Evolutionary conservation across 2,113 vertebrate species (phyloP), one percentile per base, ranked within the genome.

Genomic region (Falcunculus frontatus): DNA sequence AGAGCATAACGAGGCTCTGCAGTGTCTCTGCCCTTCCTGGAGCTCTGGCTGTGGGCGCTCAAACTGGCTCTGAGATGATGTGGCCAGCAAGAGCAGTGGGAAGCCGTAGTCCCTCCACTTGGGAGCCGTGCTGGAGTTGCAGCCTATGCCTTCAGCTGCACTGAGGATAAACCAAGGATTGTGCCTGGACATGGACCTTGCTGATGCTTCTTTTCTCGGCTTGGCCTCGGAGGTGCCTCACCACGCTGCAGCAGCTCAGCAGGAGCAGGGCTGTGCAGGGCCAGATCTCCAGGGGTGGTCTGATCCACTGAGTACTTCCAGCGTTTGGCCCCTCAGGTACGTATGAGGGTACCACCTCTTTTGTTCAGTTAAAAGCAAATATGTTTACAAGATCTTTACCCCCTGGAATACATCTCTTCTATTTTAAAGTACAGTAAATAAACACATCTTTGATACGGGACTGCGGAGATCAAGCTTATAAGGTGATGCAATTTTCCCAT

Each of bases 71-170:
- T 10, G 42, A 46, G 44, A 7, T 0, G 5, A 5, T 25, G 49
- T 0, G 3, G 8, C 10, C 2, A 1, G 53, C 9, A 49, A 25
- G 53, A 73, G 6, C 17, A 47, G 35, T 2, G 7, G 30, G 41
- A 57, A 78, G 16, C 13, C 0, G 0, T 5, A 10, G 15, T 32
- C 22, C 4, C 8, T 46, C n/a, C 20, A 20, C 11, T 0, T 1
- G 0, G 32, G 47, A 57, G n/a, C 56, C 0, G 0, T 2, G 5
- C 56, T 49, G 56, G 72, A 69, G 14, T 4, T 57, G n/a, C 17
- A 47, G 16, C 18, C 33, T 4, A 0, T 55, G 39, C 41, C 53
- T 73, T 35, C 12, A 30, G 44, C 26, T 46, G 25, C 4, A 1
- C 9, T 27, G 39, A 2, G 4, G 32, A 27, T n/a, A 64, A 50